Evolutionary conservation across 2,797 vertebrate species (phyloP).

Genomic region (Sebastes nivosus): DNA sequence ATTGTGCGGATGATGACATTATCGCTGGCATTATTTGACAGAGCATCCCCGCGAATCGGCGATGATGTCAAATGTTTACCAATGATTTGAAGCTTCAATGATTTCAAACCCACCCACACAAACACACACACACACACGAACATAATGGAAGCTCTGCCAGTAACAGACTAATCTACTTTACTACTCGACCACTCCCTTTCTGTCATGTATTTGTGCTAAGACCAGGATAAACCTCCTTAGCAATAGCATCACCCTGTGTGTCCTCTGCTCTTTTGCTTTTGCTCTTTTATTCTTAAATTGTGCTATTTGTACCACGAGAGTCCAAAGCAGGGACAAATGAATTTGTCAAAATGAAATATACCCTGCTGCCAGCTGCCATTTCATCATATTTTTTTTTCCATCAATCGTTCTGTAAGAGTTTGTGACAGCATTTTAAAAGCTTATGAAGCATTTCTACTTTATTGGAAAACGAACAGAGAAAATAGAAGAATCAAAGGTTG

Average conservation of each 20-base stretch:
- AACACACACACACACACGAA: not conserved
- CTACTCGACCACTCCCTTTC: conserved; percentile 57
- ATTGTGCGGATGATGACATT: conserved; percentile 46
- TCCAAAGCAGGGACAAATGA: not conserved
- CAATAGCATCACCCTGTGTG: conserved; percentile 30
- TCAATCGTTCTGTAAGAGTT: not conserved
- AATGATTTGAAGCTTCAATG: conserved; percentile 60
- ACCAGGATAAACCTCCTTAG: conserved; percentile 46
- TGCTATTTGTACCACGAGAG: not conserved
- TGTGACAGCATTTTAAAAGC: not conserved
- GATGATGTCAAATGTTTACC: conserved; percentile 59
- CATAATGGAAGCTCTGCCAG: conserved; percentile 53
- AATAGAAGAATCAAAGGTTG: not conserved
- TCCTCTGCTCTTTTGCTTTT: conserved; percentile 16
- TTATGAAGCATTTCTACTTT: not conserved
- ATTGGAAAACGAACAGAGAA: not conserved
- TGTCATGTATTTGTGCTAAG: conserved; percentile 58
- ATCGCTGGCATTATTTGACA: conserved; percentile 41
- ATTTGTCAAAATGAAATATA: not conserved
- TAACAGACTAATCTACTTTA: conserved; percentile 61
- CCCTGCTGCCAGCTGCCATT: not conserved
- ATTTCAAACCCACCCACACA: conserved; percentile 45
- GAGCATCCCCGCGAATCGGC: conserved; percentile 28
- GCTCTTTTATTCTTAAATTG: not conserved
- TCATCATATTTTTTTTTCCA: not conserved